These are phyloP conservation scores for Dunckerocampus dactyliophorus DNA, from an alignment of 2,113 vertebrate genomes.

Conservation along the genomic window DNA sequence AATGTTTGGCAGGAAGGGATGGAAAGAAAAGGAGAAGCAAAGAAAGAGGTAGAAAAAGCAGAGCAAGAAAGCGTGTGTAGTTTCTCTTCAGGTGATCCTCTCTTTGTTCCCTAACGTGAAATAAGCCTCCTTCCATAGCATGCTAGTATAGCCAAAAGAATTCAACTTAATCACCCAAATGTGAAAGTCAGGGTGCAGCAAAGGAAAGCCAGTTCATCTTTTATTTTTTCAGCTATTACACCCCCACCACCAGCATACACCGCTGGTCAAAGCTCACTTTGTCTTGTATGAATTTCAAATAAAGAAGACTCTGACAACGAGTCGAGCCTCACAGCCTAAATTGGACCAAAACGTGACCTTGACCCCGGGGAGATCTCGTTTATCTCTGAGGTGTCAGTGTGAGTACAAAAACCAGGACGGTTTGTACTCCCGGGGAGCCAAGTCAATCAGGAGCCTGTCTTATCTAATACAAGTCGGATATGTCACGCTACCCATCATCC, in stretches of 20 bases:
- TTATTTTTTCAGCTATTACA: background rate
- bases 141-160: constrained; percentile 58
- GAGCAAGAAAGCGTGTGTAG: background rate
- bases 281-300: constrained; percentile 53
- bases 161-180: constrained; percentile 58
- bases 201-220: constrained; percentile 27
- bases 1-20: constrained; percentile 50
- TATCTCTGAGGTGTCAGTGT: constrained; percentile 42
- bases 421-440: constrained; percentile 13
- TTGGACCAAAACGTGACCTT: constrained; percentile 44
- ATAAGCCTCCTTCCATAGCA: constrained; percentile 21
- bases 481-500: background rate
- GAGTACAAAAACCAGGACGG: constrained; percentile 26
- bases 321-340: constrained; percentile 28
- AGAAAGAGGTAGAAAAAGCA: too few species aligned
- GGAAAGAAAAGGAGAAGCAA: constrained; percentile 27
- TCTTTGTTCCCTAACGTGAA: constrained; percentile 45
- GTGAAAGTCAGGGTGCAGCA: constrained; percentile 50
- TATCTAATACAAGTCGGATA: background rate
- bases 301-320: constrained; percentile 38
- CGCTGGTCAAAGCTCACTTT: constrained; percentile 49
- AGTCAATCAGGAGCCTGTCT: background rate
- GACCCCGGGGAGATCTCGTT: constrained; percentile 47
- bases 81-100: background rate
- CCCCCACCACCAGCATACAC: background rate